Base-by-base conservation (phyloP, 2,888 invertebrate species). In the Epinotia demarniana region DNA sequence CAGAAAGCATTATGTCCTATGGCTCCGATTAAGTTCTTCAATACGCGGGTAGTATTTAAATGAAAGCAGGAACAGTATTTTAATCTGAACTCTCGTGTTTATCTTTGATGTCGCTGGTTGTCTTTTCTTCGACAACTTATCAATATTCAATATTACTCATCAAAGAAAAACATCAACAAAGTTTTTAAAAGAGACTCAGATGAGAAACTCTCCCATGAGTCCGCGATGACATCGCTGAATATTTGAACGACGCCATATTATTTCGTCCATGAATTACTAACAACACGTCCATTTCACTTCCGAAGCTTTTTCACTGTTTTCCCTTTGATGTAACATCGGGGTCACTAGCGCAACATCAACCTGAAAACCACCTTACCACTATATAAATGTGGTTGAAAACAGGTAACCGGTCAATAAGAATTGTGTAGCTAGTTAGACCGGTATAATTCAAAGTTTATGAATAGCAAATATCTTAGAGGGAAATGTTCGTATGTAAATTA, bases 251-350 rank as follows among this genome's bases (percentile, higher is more conserved):
- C 60, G 53, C 49, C 69, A 74, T 69, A 74, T 74, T 74, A 74
- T 74, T 69, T 70, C 33, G 63, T 66, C 23, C 63, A 70, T 74
- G 74, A 74, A 74, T 74, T 64, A 74, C 69, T 74, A 49, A 70
- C 57, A 39, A 11, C 49, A 58, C 69, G 58, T 74, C 61, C 73
- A 67, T 74, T 71, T 64, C n/a, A 39, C 58, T 74, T 27, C 49
- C 63, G 19, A 53, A 23, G 57, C 73, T 73, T 70, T 74, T 63
- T 58, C 57, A 19, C 60, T 63, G 63, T 74, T 68, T 68, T 73
- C 53, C 23, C 68, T 69, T 73, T 73, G 62, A 69, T 49, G 68
- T 62, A 19, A 39, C 49, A 67, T 58, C 58, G 62, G 39, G 71
- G 71, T 55, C 62, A 39, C 53, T 23, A 62, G 19, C 62, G 53